phyloP scores from a whole-genome alignment of 2,888 invertebrate species.

The Nomada fabriciana region DNA sequence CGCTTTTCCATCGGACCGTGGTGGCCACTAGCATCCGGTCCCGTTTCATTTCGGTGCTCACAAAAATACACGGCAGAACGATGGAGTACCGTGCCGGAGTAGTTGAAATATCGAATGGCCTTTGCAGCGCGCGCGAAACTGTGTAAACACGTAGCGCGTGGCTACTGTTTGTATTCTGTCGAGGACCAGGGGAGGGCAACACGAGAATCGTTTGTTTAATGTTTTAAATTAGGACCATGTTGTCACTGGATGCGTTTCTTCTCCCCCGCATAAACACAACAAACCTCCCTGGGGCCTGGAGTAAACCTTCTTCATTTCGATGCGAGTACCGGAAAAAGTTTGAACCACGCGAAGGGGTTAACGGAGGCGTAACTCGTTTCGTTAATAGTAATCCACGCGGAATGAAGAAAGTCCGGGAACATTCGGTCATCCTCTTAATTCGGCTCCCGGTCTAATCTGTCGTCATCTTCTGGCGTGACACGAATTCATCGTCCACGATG shows the following conservation, averaged over 20 bases:
- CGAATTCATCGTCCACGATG: conserved; percentile 77
- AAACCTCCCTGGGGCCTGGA: not conserved
- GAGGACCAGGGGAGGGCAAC: not conserved
- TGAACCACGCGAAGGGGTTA: not conserved
- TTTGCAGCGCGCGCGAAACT: conserved; percentile 46
- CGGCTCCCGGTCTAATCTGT: conserved; percentile 74
- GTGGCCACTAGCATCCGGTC: conserved; percentile 39
- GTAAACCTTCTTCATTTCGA: not conserved
- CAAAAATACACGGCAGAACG: conserved; percentile 49
- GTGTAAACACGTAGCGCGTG: conserved; percentile 55
- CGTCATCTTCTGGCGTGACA: conserved; percentile 78
- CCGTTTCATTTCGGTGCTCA: conserved; percentile 52
- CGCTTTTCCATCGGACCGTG: conserved; percentile 32
- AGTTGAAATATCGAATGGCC: conserved; percentile 23
- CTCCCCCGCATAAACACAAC: not conserved
- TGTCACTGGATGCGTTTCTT: not conserved
- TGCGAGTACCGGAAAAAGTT: not conserved
- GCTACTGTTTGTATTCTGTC: conserved; percentile 48
- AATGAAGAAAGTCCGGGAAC: conserved; percentile 33
- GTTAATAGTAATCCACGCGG: conserved; percentile 64
- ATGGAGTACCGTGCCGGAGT: not conserved
- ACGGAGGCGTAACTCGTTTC: conserved; percentile 45
- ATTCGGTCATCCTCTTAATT: conserved; percentile 77
- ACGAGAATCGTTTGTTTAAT: conserved; percentile 48
- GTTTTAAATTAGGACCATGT: conserved; percentile 44